A percentile compares a stretch with the other conserved stretches of the same genome.
Evolutionary conservation across 2,797 vertebrate genomes (phyloP).

Genomic region (Lerista edwardsae): DNA sequence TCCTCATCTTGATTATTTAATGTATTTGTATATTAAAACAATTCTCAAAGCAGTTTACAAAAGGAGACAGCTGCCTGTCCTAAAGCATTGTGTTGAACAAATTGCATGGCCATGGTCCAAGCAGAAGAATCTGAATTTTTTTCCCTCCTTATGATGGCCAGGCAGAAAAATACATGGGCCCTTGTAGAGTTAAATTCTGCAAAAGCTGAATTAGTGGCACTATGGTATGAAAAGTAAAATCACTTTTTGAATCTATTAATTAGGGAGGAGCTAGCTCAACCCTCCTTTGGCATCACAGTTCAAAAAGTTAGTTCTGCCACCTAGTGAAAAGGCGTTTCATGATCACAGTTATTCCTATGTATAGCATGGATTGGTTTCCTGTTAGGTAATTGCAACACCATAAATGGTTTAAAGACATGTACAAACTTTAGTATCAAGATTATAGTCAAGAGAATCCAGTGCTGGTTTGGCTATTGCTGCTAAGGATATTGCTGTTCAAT

Average conservation of each 20-base stretch:
- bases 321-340: slow-evolving; percentile 34
- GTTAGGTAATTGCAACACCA: slow-evolving; percentile 11
- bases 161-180: neutral
- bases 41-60: no score
- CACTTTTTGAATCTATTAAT: neutral
- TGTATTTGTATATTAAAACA: no score
- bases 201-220: slow-evolving; percentile 18
- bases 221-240: slow-evolving; percentile 17
- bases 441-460: slow-evolving; percentile 27
- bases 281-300: slow-evolving; percentile 60
- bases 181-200: neutral
- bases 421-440: slow-evolving; percentile 25
- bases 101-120: neutral
- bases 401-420: neutral
- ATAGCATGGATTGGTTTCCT: slow-evolving; percentile 25
- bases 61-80: no score
- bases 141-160: neutral
- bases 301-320: slow-evolving; percentile 12
- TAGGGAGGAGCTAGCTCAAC: slow-evolving; percentile 47
- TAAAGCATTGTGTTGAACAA: neutral
- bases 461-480: slow-evolving; percentile 27
- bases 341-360: slow-evolving; percentile 38
- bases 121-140: neutral
- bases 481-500: slow-evolving; percentile 29
- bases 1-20: no score